A percentile compares a stretch with the other conserved stretches of the same genome.
Conservation (phyloP, 2,797 vertebrate species). For the Anguilla marmorata region DNA sequence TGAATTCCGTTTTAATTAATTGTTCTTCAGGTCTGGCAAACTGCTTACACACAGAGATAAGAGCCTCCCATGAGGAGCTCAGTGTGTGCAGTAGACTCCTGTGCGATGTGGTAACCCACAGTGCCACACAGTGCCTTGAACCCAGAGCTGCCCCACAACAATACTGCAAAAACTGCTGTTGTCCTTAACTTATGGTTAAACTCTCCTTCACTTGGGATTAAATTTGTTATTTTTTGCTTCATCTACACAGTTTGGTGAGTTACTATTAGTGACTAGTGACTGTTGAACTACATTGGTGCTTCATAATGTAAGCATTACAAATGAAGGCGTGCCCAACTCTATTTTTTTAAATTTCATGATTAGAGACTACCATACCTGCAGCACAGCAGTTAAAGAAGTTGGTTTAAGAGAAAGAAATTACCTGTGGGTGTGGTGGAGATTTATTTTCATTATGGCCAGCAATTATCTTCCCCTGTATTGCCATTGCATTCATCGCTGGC, state of each 20-base stretch:
- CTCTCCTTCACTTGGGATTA: neutral
- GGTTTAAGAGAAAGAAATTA: neutral
- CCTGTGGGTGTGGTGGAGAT: neutral
- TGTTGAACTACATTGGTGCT: neutral
- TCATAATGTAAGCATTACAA: no score
- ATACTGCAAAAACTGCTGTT: neutral
- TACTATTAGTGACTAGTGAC: neutral
- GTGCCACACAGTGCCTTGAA: neutral
- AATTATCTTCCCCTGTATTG: neutral
- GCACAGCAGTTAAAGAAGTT: neutral
- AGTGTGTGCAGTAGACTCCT: neutral
- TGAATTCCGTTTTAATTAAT: conserved; percentile 46
- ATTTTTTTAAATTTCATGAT: neutral
- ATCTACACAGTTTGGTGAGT: neutral
- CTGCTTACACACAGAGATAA: conserved; percentile 36
- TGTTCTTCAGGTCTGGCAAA: conserved; percentile 34
- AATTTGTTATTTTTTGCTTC: neutral
- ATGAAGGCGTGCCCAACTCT: no score
- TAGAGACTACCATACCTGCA: neutral
- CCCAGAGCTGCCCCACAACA: neutral
- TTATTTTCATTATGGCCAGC: neutral
- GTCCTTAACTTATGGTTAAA: neutral
- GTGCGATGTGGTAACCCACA: neutral
- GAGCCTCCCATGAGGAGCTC: conserved; percentile 14
- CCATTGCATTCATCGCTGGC: neutral